phyloP scores from a whole-genome alignment of 2,113 vertebrate species.

The Bagarius yarrelli region DNA sequence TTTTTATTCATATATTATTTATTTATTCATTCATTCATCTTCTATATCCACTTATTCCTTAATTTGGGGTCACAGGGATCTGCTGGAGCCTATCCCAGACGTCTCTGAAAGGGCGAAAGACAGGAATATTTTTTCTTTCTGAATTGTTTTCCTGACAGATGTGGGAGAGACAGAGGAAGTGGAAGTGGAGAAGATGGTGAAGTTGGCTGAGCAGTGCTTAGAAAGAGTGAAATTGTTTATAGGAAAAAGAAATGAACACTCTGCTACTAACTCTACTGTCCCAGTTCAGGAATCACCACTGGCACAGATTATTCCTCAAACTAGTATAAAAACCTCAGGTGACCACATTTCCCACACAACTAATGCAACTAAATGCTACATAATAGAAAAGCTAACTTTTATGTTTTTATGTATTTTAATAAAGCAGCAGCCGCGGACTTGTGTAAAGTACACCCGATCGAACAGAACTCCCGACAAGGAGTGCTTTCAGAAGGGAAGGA shows the following conservation, averaged over 20 bases:
- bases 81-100: too few relatives aligned
- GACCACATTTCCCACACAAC: background rate
- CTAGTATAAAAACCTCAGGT: constrained; percentile 28
- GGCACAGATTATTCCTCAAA: constrained; percentile 1
- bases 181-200: constrained; percentile 87
- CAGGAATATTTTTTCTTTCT: constrained; percentile 2
- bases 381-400: background rate
- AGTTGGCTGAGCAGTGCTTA: constrained; percentile 88
- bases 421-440: constrained; percentile 22
- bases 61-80: too few relatives aligned
- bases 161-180: constrained; percentile 62
- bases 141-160: constrained; percentile 54
- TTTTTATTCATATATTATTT: background rate
- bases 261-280: background rate
- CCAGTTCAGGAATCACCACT: constrained; percentile 19
- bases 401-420: constrained; percentile 30
- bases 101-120: too few relatives aligned
- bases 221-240: constrained; percentile 86
- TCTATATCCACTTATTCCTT: too few relatives aligned
- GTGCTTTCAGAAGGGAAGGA: constrained; percentile 77
- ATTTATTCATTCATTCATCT: too few relatives aligned
- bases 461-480: constrained; percentile 64
- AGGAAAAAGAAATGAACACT: constrained; percentile 49
- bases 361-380: background rate
- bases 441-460: background rate